phyloP scores from a whole-genome alignment of 2,113 vertebrate genomes.

The Gasterosteus nipponicus region DNA sequence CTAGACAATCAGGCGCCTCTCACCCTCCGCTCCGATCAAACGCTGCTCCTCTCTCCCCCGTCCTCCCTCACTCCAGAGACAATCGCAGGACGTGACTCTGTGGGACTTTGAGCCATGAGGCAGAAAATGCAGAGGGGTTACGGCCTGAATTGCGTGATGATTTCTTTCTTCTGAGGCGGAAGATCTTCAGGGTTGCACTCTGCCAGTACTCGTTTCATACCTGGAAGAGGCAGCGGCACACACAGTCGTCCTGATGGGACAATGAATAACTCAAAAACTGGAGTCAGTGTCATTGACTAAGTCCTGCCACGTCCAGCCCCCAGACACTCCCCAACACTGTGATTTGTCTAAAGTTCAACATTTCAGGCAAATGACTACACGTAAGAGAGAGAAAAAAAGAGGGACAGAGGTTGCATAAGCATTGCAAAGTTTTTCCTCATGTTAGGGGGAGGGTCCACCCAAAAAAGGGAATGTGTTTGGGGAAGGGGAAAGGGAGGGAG shows the following conservation, averaged over 20 bases:
- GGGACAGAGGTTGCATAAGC: slow-evolving; percentile 18
- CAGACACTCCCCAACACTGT: slow-evolving; percentile 27
- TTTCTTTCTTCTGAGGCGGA: neutral
- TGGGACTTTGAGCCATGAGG: slow-evolving; percentile 53
- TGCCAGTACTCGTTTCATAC: neutral
- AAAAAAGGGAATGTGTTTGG: slow-evolving; percentile 51
- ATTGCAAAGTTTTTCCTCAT: slow-evolving; percentile 18
- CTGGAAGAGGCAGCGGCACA: neutral
- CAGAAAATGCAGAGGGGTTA: slow-evolving; percentile 19
- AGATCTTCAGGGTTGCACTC: neutral
- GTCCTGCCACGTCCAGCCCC: neutral
- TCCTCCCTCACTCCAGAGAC: slow-evolving; percentile 39
- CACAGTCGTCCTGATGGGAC: neutral
- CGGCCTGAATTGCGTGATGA: slow-evolving; percentile 1
- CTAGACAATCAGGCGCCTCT: slow-evolving; percentile 27
- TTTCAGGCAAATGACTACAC: slow-evolving; percentile 12
- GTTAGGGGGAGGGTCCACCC: slow-evolving; percentile 25
- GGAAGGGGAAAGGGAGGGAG: slow-evolving; percentile 50
- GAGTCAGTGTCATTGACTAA: neutral
- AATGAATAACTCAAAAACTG: slow-evolving; percentile 11
- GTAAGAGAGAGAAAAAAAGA: neutral
- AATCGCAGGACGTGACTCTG: slow-evolving; percentile 59
- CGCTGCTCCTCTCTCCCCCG: slow-evolving; percentile 6
- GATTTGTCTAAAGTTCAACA: slow-evolving; percentile 72
- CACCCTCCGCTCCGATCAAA: slow-evolving; percentile 17